Evolutionary conservation across 2,797 vertebrate species (phyloP), one percentile per base, ranked within the genome.

Genomic region (Chrosomus eos): DNA sequence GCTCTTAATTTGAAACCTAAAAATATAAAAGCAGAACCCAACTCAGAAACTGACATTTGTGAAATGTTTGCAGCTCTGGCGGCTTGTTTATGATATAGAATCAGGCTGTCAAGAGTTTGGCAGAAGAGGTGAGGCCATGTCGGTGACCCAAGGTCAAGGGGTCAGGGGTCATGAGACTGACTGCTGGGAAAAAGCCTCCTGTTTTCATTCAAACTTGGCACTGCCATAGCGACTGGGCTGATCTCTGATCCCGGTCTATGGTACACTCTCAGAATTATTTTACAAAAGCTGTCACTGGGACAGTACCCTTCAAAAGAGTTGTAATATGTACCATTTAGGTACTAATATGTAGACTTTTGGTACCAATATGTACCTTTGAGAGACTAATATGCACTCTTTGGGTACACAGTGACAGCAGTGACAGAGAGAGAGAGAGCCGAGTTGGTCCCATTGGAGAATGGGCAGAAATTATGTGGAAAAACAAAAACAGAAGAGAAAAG

Each of bases 121-220:
- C 80, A 80, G 77, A 76, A 84, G 80, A 84, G 75, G 88, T 84
- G 71, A 83, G 86, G 86, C 83, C 62, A 43, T 87, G 62, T 60
- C 80, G 73, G 74, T 55, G 76, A 87, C 79, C 79, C 45, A 28
- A 86, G 88, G 82, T 87, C 77, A 83, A 78, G 28, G 48, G 86
- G 82, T 84, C 82, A 90, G 74, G 78, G 88, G 85, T 86, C 80
- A 84, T 64, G 60, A 76, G 87, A 81, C 70, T 62, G n/a, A 45
- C 58, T 81, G 75, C 80, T 67, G 75, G 89, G 89, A 88, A 89
- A 87, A 83, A 88, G 80, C 78, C 87, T 85, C 60, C 85, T 87
- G 88, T 89, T 83, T 89, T 89, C 86, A 89, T 83, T 90, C 70
- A 90, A 90, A 89, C 79, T 53, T 88, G 82, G 82, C 77, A 86